These are phyloP conservation scores for Rhopalosiphum padi DNA, from an alignment of 1,140 invertebrate species.

Conservation along the genomic window DNA sequence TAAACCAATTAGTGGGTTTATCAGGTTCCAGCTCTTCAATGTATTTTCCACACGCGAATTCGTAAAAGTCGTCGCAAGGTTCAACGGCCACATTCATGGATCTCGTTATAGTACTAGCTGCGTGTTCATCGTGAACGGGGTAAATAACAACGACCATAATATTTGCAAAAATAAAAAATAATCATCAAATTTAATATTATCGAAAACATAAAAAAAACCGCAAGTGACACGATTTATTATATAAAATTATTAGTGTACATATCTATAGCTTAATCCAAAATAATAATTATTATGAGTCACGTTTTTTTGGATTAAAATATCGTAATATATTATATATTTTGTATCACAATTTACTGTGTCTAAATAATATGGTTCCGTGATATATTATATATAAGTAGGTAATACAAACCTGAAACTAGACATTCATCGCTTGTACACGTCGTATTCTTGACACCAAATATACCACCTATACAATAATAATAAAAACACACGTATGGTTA, in stretches of 20 bases:
- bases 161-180: neutral
- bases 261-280: too few relatives aligned
- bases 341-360: too few relatives aligned
- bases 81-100: conserved; percentile 80
- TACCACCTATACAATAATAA: neutral
- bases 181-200: neutral
- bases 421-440: neutral
- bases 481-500: neutral
- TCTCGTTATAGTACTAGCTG: conserved; percentile 82
- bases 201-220: neutral
- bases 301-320: neutral
- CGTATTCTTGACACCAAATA: too few relatives aligned
- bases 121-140: neutral
- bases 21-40: neutral
- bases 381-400: neutral
- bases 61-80: conserved; percentile 95
- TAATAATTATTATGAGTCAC: too few relatives aligned
- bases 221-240: neutral
- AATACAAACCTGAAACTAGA: neutral
- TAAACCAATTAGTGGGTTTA: conserved; percentile 35
- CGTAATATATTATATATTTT: too few relatives aligned
- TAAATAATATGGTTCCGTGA: neutral
- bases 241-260: neutral
- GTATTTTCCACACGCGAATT: conserved; percentile 87
- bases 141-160: neutral